Conservation (phyloP, 2,888 invertebrate genomes). For the Drosophila koepferae region DNA sequence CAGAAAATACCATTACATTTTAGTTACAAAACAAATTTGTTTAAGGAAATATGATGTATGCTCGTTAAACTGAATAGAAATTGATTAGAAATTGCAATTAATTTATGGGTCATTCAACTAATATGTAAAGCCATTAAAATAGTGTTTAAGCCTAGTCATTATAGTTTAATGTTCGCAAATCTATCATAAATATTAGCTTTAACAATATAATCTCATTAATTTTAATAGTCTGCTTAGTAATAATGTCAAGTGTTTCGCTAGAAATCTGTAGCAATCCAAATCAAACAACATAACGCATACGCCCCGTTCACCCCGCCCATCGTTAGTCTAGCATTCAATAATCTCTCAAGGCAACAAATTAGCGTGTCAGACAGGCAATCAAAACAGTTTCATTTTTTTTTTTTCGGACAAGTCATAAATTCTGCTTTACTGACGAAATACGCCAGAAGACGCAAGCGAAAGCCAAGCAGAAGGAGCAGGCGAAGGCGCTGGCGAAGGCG, state of each 20-base stretch:
- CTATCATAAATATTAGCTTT: background rate
- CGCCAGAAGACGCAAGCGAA: constrained; percentile 14
- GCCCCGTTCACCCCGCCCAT: background rate
- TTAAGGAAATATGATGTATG: background rate
- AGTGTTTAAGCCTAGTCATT: background rate
- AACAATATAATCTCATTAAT: background rate
- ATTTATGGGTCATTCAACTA: background rate
- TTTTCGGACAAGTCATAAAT: constrained; percentile 24
- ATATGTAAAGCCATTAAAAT: background rate
- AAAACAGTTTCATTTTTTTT: constrained; percentile 28
- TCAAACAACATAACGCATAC: constrained; percentile 24
- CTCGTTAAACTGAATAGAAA: background rate
- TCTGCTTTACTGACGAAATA: constrained; percentile 46
- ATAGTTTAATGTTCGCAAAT: background rate
- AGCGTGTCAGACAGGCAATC: constrained; percentile 55
- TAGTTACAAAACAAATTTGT: background rate
- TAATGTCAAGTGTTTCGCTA: background rate
- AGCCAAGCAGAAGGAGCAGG: background rate
- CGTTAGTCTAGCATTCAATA: constrained; percentile 31
- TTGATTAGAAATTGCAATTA: background rate
- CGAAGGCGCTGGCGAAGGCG: background rate
- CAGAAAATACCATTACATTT: background rate
- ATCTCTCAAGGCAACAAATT: constrained; percentile 52
- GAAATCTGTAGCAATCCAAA: background rate
- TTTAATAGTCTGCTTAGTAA: constrained; percentile 2